Conservation (phyloP, 2,113 vertebrate genomes). For the Equus quagga region DNA sequence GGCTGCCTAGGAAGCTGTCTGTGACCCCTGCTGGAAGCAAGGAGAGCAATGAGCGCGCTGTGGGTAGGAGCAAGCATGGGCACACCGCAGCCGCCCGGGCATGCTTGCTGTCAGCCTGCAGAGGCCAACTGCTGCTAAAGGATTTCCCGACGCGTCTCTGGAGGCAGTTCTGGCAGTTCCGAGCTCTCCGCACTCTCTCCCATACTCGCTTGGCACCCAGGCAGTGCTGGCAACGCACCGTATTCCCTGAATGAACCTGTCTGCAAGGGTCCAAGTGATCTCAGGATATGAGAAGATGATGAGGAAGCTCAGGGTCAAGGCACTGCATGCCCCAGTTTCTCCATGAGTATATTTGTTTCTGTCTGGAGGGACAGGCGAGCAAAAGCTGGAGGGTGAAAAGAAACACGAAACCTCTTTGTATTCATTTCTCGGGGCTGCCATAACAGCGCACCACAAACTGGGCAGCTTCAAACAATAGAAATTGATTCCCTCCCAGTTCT, state of each 20-base stretch:
- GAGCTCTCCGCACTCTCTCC: accelerated
- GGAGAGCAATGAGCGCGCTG: accelerated
- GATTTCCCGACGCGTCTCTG: not conserved
- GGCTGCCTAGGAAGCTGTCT: not conserved
- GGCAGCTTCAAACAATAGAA: not conserved
- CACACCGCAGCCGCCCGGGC: not conserved
- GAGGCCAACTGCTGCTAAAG: not conserved
- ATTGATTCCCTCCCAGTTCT: not conserved
- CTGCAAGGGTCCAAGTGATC: accelerated
- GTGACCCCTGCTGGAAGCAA: not conserved
- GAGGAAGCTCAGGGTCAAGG: accelerated
- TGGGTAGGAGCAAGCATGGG: not conserved
- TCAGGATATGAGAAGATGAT: not conserved
- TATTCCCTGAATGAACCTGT: not conserved
- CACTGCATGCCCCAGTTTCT: not conserved
- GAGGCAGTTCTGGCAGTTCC: not conserved
- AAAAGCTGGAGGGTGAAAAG: not conserved
- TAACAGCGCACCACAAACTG: accelerated
- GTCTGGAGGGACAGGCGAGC: not conserved
- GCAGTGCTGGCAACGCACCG: accelerated
- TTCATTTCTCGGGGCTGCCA: accelerated
- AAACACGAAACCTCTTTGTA: not conserved
- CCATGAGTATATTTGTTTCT: not conserved
- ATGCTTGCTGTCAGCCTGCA: too few relatives aligned
- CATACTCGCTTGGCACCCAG: accelerated